phyloP scores from a whole-genome alignment of 35 echinoderm and acorn worm species.

The Chiridota heheva region DNA sequence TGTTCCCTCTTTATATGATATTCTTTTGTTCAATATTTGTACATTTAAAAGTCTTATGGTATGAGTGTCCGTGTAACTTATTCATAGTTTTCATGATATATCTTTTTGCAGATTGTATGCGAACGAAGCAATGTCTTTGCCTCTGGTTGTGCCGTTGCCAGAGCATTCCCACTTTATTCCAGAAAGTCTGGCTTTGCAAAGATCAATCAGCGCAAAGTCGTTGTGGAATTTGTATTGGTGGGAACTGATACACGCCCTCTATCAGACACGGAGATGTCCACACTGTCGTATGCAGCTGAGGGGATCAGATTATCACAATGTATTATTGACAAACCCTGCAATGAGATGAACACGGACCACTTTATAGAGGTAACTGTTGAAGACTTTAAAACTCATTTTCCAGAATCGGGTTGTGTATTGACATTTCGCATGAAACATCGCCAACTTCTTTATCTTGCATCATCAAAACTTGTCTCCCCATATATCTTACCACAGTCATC shows the following conservation, averaged over 20 bases:
- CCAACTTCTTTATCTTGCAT: not conserved
- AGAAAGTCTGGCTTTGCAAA: conserved; percentile 72
- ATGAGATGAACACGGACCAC: conserved; percentile 92
- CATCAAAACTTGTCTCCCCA: too few relatives aligned
- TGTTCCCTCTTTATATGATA: too few relatives aligned
- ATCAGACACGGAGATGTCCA: conserved; percentile 68
- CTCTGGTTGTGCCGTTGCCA: conserved; percentile 78
- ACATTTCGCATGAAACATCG: not conserved
- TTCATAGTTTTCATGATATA: too few relatives aligned
- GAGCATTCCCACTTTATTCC: conserved; percentile 84
- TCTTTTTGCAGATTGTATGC: conserved; percentile 70
- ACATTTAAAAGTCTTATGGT: too few relatives aligned
- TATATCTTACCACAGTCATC: too few relatives aligned
- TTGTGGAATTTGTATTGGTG: conserved; percentile 79
- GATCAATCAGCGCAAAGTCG: conserved; percentile 32
- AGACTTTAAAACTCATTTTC: not conserved
- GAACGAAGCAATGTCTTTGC: conserved; percentile 83
- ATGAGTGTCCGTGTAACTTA: too few relatives aligned
- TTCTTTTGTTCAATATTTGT: too few relatives aligned
- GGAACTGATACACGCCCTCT: conserved; percentile 38
- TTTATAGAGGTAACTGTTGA: conserved; percentile 71
- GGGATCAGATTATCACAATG: conserved; percentile 59
- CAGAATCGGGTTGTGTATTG: not conserved
- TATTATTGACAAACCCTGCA: conserved; percentile 91
- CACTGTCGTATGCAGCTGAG: conserved; percentile 46